These are phyloP conservation scores for Venturia canescens DNA, from an alignment of 1,140 invertebrate species.

Conservation along the genomic window DNA sequence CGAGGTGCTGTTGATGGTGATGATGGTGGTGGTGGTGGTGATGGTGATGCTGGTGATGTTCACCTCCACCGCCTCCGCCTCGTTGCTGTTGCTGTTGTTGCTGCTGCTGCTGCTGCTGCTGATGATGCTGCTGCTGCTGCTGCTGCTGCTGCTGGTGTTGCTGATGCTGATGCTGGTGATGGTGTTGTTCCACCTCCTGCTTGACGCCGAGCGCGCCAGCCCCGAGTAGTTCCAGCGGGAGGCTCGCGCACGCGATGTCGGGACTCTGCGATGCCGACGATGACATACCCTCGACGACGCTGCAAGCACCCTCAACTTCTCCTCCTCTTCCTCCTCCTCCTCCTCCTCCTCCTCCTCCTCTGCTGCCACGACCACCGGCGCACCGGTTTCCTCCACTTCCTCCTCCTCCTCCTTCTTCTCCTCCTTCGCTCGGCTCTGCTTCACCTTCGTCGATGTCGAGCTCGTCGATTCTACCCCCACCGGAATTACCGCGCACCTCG, in stretches of 20 bases:
- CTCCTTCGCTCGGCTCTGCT: conserved; percentile 50
- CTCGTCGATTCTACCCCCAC: conserved; percentile 37
- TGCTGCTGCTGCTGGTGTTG: conserved; percentile 25
- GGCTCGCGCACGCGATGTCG: conserved; percentile 76
- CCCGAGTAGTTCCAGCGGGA: conserved; percentile 75
- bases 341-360: conserved; percentile 63
- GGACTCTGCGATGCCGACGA: conserved; percentile 76
- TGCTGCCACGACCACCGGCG: conserved; percentile 58
- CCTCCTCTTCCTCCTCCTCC: conserved; percentile 50
- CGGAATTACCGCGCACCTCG: conserved; percentile 42
- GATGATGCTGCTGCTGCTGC: too few species aligned
- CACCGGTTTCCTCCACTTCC: conserved; percentile 48
- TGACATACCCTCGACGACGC: conserved; percentile 75
- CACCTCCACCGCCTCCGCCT: conserved; percentile 30
- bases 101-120: too few species aligned
- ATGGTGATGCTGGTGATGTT: conserved; percentile 26
- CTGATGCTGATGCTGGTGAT: conserved; percentile 32
- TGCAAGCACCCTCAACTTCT: conserved; percentile 55
- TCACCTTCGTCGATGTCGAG: conserved; percentile 59
- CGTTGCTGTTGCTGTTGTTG: conserved; percentile 30
- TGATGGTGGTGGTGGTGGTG: conserved; percentile 32
- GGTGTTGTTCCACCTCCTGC: conserved; percentile 72
- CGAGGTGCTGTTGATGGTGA: conserved; percentile 33
- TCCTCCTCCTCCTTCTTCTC: conserved; percentile 49
- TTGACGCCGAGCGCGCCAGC: conserved; percentile 75